phyloP scores from a whole-genome alignment of 2,888 invertebrate species.

The Peribatodes rhomboidaria region DNA sequence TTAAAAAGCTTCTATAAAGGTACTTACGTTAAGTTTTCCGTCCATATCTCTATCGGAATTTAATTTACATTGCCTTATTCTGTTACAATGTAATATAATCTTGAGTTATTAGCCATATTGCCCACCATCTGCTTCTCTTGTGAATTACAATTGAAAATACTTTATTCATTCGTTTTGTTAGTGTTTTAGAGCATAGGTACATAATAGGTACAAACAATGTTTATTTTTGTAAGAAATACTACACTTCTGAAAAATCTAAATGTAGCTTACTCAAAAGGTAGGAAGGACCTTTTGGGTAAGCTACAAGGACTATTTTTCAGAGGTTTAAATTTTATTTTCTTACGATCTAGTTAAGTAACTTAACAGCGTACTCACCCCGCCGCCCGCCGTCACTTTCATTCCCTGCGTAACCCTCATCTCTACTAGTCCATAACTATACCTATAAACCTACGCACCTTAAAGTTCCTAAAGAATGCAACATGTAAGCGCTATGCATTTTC shows the following conservation, averaged over 20 bases:
- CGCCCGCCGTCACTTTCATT: too few relatives aligned
- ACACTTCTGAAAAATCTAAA: too few relatives aligned
- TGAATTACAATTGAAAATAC: background rate
- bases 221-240: too few relatives aligned
- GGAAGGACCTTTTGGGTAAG: too few relatives aligned
- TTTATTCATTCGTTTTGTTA: background rate
- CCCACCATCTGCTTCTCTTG: background rate
- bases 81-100: slow-evolving; percentile 6
- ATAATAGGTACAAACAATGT: too few relatives aligned
- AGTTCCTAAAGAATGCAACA: slow-evolving; percentile 31
- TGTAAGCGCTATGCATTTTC: slow-evolving; percentile 47
- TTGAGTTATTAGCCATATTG: background rate
- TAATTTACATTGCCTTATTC: slow-evolving; percentile 3
- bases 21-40: background rate
- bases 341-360: background rate
- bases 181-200: too few relatives aligned
- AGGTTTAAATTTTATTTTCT: background rate
- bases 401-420: background rate
- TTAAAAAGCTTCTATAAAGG: background rate
- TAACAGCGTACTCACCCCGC: too few relatives aligned
- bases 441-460: slow-evolving; percentile 7
- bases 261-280: too few relatives aligned
- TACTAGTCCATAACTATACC: background rate
- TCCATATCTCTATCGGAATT: background rate
- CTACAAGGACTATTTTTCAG: background rate